These are phyloP conservation scores for Odontamblyopus lacepedii DNA, from an alignment of 2,797 vertebrate genomes.

Conservation along the genomic window DNA sequence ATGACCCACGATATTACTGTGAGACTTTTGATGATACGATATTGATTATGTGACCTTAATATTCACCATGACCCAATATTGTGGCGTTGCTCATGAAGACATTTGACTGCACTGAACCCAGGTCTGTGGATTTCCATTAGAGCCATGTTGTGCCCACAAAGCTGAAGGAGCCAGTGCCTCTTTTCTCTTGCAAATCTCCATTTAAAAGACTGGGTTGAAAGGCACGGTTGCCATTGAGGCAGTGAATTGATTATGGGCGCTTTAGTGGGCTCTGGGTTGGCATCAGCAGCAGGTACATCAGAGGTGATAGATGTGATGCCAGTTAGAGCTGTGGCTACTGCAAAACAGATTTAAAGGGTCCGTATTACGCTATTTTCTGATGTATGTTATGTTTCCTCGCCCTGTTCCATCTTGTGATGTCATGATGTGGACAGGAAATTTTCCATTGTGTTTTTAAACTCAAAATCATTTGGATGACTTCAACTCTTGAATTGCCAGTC, in stretches of 20 bases:
- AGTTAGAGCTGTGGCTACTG: neutral
- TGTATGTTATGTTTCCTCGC: no score
- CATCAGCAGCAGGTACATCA: slow-evolving; percentile 37
- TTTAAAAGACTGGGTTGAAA: slow-evolving; percentile 61
- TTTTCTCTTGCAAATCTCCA: slow-evolving; percentile 61
- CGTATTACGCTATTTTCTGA: no score
- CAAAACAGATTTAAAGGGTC: neutral
- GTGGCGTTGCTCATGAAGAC: neutral
- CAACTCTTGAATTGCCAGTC: no score
- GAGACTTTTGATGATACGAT: no score
- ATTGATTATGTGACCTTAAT: neutral
- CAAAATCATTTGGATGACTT: no score
- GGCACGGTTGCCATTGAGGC: slow-evolving; percentile 39
- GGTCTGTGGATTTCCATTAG: neutral
- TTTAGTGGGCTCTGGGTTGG: slow-evolving; percentile 36
- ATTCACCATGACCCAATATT: neutral
- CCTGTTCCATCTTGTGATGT: no score
- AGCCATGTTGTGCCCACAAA: slow-evolving; percentile 18
- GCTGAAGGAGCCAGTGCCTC: slow-evolving; percentile 44
- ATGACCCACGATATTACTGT: no score
- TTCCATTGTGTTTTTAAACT: no score
- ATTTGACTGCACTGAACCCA: neutral
- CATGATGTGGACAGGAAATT: no score
- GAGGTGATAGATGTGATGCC: slow-evolving; percentile 15
- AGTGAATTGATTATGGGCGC: slow-evolving; percentile 50